phyloP scores from a whole-genome alignment of 1,140 invertebrate species.

The Drosophila guanche region DNA sequence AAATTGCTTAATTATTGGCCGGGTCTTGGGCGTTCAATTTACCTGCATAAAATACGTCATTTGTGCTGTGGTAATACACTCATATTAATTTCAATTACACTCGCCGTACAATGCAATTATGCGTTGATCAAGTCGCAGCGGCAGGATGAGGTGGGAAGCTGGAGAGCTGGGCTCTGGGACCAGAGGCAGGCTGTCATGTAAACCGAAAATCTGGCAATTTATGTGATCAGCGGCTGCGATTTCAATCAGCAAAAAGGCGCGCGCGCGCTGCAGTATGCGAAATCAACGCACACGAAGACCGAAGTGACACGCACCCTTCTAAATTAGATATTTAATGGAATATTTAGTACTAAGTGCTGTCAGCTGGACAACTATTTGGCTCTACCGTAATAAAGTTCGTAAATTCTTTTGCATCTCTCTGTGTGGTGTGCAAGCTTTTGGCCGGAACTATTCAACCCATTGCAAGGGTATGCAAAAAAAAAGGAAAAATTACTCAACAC shows the following conservation, averaged over 20 bases:
- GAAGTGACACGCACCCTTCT: neutral
- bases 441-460: too few species aligned
- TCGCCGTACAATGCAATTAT: conserved; percentile 80
- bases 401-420: too few species aligned
- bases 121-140: conserved; percentile 38
- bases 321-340: too few species aligned
- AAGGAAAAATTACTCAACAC: conserved; percentile 75
- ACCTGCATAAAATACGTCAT: conserved; percentile 74
- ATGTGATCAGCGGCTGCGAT: conserved; percentile 77
- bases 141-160: neutral
- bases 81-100: conserved; percentile 83
- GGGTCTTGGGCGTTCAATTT: conserved; percentile 68
- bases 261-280: conserved; percentile 19
- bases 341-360: too few species aligned
- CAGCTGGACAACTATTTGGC: too few species aligned
- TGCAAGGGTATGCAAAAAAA: too few species aligned
- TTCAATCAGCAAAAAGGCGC: conserved; percentile 68
- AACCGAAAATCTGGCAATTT: conserved; percentile 80
- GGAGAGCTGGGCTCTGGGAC: conserved; percentile 1
- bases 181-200: conserved; percentile 59
- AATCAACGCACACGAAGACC: conserved; percentile 12
- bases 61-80: conserved; percentile 70
- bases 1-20: conserved; percentile 81
- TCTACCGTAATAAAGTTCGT: too few species aligned
- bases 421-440: too few species aligned